Conservation (phyloP, 2,888 invertebrate genomes). For the Pseudococcus viburni region DNA sequence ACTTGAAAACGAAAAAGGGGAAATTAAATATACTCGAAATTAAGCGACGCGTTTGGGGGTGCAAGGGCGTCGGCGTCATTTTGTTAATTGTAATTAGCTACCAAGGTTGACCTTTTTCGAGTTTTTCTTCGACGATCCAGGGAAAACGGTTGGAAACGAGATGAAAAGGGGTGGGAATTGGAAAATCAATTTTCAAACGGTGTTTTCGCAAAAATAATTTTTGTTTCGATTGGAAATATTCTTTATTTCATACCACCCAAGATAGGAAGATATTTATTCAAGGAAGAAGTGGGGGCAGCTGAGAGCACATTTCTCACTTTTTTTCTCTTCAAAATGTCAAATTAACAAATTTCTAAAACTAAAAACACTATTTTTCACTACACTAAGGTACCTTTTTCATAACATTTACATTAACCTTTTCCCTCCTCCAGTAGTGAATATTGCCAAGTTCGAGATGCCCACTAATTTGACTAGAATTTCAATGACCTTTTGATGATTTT, state of each 20-base stretch:
- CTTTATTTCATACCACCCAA: background rate
- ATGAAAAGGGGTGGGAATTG: background rate
- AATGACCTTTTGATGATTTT: too few relatives aligned
- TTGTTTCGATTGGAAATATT: background rate
- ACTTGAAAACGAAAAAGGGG: conserved; percentile 15
- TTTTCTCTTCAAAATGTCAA: too few relatives aligned
- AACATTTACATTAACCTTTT: too few relatives aligned
- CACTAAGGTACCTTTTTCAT: too few relatives aligned
- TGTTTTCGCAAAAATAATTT: background rate
- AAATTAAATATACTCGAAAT: conserved; percentile 19
- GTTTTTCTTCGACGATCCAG: background rate
- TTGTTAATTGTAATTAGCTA: conserved; percentile 22
- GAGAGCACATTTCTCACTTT: too few relatives aligned
- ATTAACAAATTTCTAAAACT: too few relatives aligned
- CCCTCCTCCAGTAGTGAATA: too few relatives aligned
- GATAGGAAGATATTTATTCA: too few relatives aligned
- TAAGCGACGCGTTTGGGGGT: background rate
- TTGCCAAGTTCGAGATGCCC: too few relatives aligned
- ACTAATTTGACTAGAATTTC: too few relatives aligned
- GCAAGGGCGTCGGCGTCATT: background rate
- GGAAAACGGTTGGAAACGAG: background rate
- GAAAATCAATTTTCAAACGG: background rate
- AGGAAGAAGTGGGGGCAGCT: too few relatives aligned
- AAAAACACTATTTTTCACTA: too few relatives aligned
- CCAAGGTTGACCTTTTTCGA: background rate